These are phyloP conservation scores for Astropecten irregularis DNA, from an alignment of 53 echinoderm and acorn worm species.

Conservation along the genomic window DNA sequence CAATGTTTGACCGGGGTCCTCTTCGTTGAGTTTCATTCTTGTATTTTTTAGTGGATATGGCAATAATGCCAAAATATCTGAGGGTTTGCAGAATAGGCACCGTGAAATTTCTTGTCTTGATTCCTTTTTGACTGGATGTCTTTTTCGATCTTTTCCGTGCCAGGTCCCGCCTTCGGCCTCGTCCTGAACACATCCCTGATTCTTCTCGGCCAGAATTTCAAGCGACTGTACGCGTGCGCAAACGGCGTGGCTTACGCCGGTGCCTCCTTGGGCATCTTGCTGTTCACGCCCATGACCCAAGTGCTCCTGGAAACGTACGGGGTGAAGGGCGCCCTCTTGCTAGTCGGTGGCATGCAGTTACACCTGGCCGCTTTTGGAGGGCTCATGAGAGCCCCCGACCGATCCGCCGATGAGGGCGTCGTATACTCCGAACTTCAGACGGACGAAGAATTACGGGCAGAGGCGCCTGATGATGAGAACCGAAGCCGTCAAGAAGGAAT, in stretches of 20 bases:
- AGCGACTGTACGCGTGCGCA: conserved; percentile 15
- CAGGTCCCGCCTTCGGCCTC: conserved; percentile 1
- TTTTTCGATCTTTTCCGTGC: background rate
- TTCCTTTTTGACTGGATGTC: too few species aligned
- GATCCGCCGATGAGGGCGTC: too few species aligned
- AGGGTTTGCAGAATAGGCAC: too few species aligned
- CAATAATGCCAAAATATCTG: too few species aligned
- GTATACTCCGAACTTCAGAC: background rate
- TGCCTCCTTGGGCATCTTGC: conserved; percentile 8
- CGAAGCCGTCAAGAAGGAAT: background rate
- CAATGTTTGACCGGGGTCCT: too few species aligned
- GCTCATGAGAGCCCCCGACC: background rate
- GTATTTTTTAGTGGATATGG: too few species aligned
- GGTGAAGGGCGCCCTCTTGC: conserved; percentile 35
- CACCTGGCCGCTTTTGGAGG: conserved; percentile 27
- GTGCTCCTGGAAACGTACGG: conserved; percentile 35
- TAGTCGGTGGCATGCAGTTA: conserved; percentile 6
- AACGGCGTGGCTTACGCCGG: conserved; percentile 29
- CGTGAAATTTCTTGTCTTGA: too few species aligned
- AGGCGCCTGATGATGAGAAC: background rate
- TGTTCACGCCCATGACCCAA: conserved; percentile 8
- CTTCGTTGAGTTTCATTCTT: too few species aligned
- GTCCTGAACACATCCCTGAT: conserved; percentile 26
- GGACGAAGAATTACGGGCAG: background rate
- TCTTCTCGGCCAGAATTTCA: conserved; percentile 8